Evolutionary conservation across 1,140 invertebrate species (phyloP).

Genomic region (Coenobita brevimanus): DNA sequence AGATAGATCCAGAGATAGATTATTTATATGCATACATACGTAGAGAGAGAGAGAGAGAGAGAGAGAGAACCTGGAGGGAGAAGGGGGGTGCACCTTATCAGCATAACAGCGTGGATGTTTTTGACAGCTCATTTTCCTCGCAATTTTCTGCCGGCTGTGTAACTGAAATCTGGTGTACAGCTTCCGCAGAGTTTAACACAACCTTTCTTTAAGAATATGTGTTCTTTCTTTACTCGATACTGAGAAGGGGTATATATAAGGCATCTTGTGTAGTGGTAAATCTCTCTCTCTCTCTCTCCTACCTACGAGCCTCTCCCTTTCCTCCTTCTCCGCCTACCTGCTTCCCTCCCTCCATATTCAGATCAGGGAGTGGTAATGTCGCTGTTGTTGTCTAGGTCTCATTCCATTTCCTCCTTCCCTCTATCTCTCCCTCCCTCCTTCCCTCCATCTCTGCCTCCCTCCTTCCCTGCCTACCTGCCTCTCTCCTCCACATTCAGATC

Average conservation of each 20-base stretch:
- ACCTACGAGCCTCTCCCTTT: background rate
- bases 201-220: too few species aligned
- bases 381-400: too few species aligned
- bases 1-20: too few species aligned
- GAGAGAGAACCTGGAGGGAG: too few species aligned
- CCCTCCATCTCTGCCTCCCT: background rate
- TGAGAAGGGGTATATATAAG: too few species aligned
- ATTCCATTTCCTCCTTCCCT: background rate
- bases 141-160: slow-evolving; percentile 25
- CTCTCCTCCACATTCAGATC: background rate
- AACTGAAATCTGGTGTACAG: slow-evolving; percentile 25
- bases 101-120: slow-evolving; percentile 16
- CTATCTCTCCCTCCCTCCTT: background rate
- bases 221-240: too few species aligned
- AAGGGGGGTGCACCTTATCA: background rate
- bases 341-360: too few species aligned
- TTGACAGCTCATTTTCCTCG: slow-evolving; percentile 45
- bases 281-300: background rate
- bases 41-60: too few species aligned
- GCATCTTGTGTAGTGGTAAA: too few species aligned
- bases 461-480: background rate
- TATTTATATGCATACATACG: too few species aligned
- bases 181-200: background rate
- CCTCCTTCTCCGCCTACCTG: background rate
- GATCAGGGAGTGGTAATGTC: too few species aligned